Conservation (phyloP, 2,888 invertebrate genomes). For the Sympetrum striolatum region DNA sequence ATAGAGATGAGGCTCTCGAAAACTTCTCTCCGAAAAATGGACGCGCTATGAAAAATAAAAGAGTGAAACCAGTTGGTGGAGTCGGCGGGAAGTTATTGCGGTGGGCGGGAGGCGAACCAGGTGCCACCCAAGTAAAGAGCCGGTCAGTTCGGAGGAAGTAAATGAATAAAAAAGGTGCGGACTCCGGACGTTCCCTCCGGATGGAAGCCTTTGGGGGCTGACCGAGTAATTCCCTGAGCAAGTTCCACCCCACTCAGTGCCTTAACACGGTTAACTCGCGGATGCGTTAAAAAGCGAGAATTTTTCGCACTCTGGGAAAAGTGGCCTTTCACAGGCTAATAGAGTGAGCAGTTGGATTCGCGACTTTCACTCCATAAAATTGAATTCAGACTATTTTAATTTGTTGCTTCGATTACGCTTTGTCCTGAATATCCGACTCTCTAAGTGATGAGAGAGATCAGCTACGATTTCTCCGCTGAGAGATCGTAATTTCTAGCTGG, state of each 20-base stretch:
- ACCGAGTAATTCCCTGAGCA: neutral
- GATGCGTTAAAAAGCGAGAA: neutral
- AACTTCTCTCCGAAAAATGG: neutral
- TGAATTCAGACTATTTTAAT: too few species aligned
- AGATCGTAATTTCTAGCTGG: too few species aligned
- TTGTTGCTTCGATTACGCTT: too few species aligned
- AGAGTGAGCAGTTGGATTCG: too few species aligned
- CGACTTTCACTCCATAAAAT: too few species aligned
- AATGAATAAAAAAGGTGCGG: neutral
- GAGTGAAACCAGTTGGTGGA: too few species aligned
- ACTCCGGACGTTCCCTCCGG: neutral
- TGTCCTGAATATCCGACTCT: too few species aligned
- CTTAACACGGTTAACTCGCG: neutral
- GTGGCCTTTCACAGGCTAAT: too few species aligned
- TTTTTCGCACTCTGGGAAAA: neutral
- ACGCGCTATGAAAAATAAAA: neutral
- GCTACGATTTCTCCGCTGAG: too few species aligned
- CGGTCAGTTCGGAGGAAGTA: neutral
- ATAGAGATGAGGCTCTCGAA: neutral
- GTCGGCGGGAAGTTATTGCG: neutral
- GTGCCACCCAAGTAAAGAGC: neutral
- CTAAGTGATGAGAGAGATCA: too few species aligned
- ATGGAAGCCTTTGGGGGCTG: neutral
- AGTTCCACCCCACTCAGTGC: neutral
- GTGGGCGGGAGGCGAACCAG: neutral